These are phyloP conservation scores for Sarcophaga carnaria DNA, from an alignment of 2,888 invertebrate species.

Conservation along the genomic window DNA sequence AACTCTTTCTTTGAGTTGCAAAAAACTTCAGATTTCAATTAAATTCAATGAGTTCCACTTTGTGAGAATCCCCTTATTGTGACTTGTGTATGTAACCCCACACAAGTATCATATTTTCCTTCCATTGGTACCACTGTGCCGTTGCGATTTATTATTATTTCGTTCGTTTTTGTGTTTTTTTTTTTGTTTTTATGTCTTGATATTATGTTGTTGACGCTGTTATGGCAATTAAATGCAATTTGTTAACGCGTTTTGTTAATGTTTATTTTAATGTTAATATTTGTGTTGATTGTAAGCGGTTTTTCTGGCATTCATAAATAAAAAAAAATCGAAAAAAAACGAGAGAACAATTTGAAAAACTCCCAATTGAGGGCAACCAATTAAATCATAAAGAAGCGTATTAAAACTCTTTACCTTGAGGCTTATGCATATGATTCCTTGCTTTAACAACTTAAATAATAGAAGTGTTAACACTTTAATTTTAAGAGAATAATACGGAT, in stretches of 20 bases:
- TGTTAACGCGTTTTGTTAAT: constrained; percentile 63
- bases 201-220: constrained; percentile 53
- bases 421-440: neutral
- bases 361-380: constrained; percentile 25
- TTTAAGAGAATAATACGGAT: too few relatives aligned
- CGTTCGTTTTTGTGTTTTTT: too few relatives aligned
- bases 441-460: too few relatives aligned
- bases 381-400: constrained; percentile 18
- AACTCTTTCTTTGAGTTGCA: too few relatives aligned
- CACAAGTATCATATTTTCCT: too few relatives aligned
- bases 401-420: neutral
- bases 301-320: constrained; percentile 41
- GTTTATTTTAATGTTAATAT: constrained; percentile 67
- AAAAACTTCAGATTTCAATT: too few relatives aligned
- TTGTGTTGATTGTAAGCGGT: constrained; percentile 48
- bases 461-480: too few relatives aligned
- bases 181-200: constrained; percentile 17
- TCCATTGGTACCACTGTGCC: neutral
- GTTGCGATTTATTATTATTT: neutral
- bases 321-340: neutral
- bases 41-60: too few relatives aligned
- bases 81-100: too few relatives aligned
- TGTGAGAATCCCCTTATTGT: too few relatives aligned
- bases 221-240: constrained; percentile 68
- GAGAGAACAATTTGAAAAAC: neutral